Conservation (phyloP, 2,888 invertebrate species). For the Sturmia bella region DNA sequence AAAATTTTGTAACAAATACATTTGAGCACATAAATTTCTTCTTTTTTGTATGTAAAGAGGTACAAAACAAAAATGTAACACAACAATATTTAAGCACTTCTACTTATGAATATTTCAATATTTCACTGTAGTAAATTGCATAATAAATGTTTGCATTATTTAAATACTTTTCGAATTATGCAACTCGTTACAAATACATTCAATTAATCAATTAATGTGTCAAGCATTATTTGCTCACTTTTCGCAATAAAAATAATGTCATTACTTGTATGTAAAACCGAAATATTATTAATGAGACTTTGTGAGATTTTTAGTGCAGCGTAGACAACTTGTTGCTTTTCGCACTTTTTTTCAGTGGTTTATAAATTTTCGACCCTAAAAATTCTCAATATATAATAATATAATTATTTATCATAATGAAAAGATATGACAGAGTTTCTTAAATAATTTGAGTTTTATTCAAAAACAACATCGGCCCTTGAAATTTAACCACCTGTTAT, state of each 20-base stretch:
- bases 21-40: too few species aligned
- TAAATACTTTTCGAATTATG: constrained; percentile 13
- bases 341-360: too few species aligned
- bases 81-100: constrained; percentile 21
- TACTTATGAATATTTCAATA: constrained; percentile 58
- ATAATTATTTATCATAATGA: too few species aligned
- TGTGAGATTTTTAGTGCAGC: too few species aligned
- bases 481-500: too few species aligned
- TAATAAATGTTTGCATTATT: constrained; percentile 29
- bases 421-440: too few species aligned
- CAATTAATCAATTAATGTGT: not conserved
- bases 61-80: constrained; percentile 2
- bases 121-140: constrained; percentile 55
- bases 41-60: not conserved
- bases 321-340: too few species aligned
- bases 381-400: too few species aligned
- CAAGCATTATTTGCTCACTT: not conserved
- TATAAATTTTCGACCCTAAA: too few species aligned
- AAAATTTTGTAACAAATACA: constrained; percentile 50
- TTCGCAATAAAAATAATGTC: constrained; percentile 1
- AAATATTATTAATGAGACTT: too few species aligned
- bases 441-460: too few species aligned
- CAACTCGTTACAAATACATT: constrained; percentile 23
- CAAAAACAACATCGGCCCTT: too few species aligned
- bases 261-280: not conserved